phyloP scores from a whole-genome alignment of 2,113 vertebrate species.

The Chrysochloris asiatica region DNA sequence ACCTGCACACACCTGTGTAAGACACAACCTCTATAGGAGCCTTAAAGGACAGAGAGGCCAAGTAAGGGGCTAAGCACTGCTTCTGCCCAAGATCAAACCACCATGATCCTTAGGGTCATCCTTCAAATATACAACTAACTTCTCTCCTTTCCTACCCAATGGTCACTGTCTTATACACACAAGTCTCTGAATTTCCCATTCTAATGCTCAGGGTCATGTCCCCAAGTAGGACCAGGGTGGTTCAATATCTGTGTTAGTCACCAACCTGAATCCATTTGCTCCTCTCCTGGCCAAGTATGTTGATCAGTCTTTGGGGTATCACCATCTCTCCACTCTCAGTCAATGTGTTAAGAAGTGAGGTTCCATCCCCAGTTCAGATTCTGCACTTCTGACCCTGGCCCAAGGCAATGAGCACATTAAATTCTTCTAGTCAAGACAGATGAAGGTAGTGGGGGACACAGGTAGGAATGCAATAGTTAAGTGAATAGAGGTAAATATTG shows the following conservation, averaged over 20 bases:
- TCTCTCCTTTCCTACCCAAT: background rate
- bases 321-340: background rate
- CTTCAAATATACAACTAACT: background rate
- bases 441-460: too few relatives aligned
- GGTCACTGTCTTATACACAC: background rate
- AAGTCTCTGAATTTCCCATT: background rate
- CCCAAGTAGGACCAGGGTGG: background rate
- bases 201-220: background rate
- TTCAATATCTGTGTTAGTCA: background rate
- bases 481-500: too few relatives aligned
- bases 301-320: background rate
- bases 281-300: background rate
- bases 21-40: background rate
- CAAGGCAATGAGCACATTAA: background rate
- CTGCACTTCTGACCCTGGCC: background rate
- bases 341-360: background rate
- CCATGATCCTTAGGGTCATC: too few relatives aligned
- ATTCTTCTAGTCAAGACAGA: background rate
- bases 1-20: background rate
- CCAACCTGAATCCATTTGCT: background rate
- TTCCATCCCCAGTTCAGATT: background rate
- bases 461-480: too few relatives aligned
- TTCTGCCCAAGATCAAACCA: background rate
- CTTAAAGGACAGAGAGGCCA: background rate
- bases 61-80: background rate